Conservation (phyloP, 2,797 vertebrate genomes). For the Anomalospiza imberbis region DNA sequence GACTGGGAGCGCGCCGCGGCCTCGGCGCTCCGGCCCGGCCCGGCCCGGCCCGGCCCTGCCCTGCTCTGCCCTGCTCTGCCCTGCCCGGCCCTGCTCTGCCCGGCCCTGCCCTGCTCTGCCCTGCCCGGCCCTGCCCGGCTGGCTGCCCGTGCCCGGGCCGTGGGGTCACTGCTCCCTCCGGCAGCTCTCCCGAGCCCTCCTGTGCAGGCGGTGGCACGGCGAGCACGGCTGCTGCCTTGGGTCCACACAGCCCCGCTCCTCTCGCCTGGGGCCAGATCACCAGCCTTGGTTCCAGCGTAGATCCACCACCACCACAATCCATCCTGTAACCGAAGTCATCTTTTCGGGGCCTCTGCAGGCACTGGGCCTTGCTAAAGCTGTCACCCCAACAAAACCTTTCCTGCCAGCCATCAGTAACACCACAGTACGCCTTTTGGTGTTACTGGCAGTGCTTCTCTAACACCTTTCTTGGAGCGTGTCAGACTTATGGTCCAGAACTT, state of each 20-base stretch:
- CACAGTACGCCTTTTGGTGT: fast-evolving
- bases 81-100: too few species aligned
- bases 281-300: too few species aligned
- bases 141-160: fast-evolving
- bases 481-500: neutral
- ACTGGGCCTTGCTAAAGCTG: fast-evolving
- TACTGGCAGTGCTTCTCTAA: fast-evolving
- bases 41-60: fast-evolving
- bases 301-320: neutral
- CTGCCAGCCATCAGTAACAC: neutral
- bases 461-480: fast-evolving
- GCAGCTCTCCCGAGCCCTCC: too few species aligned
- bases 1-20: fast-evolving
- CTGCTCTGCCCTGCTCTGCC: too few species aligned
- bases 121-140: fast-evolving
- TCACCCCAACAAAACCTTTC: fast-evolving
- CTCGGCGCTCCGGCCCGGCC: fast-evolving
- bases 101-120: fast-evolving
- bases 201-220: fast-evolving
- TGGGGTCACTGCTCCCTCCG: too few species aligned
- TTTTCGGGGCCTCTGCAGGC: too few species aligned
- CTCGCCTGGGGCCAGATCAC: fast-evolving
- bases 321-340: neutral
- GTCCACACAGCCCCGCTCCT: fast-evolving
- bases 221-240: neutral